Base-by-base conservation (phyloP, 2,113 vertebrate species). In the Seriola dumerili region DNA sequence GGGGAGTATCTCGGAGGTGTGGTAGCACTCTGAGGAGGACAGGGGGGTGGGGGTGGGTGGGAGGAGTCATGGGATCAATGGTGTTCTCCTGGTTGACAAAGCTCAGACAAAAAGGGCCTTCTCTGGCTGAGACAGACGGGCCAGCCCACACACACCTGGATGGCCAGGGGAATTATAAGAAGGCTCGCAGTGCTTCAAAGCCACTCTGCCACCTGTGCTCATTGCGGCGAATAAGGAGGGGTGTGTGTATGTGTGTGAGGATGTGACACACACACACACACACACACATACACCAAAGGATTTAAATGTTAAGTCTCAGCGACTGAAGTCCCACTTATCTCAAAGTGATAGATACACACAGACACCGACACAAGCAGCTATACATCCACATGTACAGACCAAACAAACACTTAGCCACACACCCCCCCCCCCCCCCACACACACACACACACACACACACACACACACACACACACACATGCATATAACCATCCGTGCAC, bases 81-180 rank as follows among this genome's bases (percentile, higher is more conserved):
- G 94, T 91, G 93, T 95, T 96, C 94, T 96, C 93, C 94, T 94
- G 92, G 90, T 92, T 97, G 96, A 97, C 95, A 97, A 96, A 95
- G 96, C 95, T 94, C 96, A 97, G 96, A 98, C 97, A 98, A 91
- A 98, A 96, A 90, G 73, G 68, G 92, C 93, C 95, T 97, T 91
- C 89, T 84, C 83, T 63, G 40, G 21, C 95, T 96, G 93, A 97
- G 96, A 96, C 96, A 97, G 96, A 94, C 95, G 96, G 96, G 92
- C 95, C 96, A 94, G 94, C 96, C 96, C 97, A 97, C 96, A 96
- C 95, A 97, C 97, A 99, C 97, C 97, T 99, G 97, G 96, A 94
- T 79, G 90, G 86, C 88, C 82, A 91, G 80, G 76, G 78, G 77
- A 93, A 89, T 94, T 93, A 91, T 83, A 92, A 90, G 88, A 83